phyloP scores from a whole-genome alignment of 2,797 vertebrate genomes.

The Peromyscus nudipes region DNA sequence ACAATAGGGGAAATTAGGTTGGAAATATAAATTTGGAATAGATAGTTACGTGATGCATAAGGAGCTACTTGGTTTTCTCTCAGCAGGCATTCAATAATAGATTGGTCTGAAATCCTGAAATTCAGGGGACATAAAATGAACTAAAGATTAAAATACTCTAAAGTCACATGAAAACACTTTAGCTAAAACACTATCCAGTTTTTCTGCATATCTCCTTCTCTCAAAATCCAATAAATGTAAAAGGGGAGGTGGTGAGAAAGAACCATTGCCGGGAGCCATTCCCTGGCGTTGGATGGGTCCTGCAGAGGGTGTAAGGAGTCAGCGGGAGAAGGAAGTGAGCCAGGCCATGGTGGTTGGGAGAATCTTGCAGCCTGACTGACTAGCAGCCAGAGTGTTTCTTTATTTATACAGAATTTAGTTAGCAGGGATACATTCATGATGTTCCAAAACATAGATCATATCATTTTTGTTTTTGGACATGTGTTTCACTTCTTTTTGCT shows the following conservation, averaged over 20 bases:
- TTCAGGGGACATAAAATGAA: not conserved
- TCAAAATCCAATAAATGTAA: not conserved
- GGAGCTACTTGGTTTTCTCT: not conserved
- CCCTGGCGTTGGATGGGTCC: too few species aligned
- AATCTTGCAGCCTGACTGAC: too few species aligned
- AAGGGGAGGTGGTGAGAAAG: not conserved
- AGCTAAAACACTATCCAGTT: not conserved
- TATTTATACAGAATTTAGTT: too few species aligned
- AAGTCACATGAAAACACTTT: not conserved
- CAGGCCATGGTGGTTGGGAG: too few species aligned
- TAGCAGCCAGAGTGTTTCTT: too few species aligned
- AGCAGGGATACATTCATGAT: too few species aligned
- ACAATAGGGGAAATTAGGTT: not conserved
- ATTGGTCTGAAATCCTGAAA: not conserved
- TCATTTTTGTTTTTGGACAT: too few species aligned
- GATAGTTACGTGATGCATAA: not conserved
- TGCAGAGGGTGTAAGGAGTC: too few species aligned
- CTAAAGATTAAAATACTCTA: not conserved
- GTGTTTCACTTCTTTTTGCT: too few species aligned
- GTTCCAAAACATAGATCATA: too few species aligned
- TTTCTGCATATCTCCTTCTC: not conserved
- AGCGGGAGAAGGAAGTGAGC: too few species aligned
- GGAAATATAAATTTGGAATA: conserved; percentile 19
- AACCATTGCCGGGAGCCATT: not conserved
- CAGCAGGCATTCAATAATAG: not conserved